Percentiles rank a stretch among this genome's conserved stretches.
Conservation (phyloP, 2,888 invertebrate species). For the Morpho deidamia region DNA sequence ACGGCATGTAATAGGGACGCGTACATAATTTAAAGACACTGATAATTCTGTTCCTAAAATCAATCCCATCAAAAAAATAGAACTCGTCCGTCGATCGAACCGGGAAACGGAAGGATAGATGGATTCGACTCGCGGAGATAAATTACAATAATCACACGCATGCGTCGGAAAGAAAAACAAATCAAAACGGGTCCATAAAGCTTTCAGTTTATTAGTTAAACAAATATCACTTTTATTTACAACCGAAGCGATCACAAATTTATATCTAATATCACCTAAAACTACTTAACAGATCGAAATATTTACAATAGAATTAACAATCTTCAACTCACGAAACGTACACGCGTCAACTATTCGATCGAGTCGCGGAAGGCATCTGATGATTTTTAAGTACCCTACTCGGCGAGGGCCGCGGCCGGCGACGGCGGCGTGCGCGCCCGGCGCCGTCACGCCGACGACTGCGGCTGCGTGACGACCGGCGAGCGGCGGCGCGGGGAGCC, state of each 20-base stretch:
- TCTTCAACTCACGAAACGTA: conserved; percentile 43
- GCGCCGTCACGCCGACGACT: conserved; percentile 63
- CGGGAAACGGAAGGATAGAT: no score
- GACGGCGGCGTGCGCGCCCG: conserved; percentile 32
- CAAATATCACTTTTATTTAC: conserved; percentile 78
- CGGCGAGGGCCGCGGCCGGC: conserved; percentile 66
- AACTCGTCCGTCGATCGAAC: no score
- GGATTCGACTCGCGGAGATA: no score
- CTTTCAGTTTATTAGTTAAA: conserved; percentile 75
- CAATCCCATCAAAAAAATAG: no score
- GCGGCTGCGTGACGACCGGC: conserved; percentile 77
- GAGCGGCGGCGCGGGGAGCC: conserved; percentile 71
- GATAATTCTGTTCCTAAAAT: no score
- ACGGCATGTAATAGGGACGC: no score
- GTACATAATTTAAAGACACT: no score
- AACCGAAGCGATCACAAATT: conserved; percentile 77
- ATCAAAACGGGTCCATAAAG: conserved; percentile 44
- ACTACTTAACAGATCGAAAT: conserved; percentile 76
- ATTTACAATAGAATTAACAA: conserved; percentile 76
- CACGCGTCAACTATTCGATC: conserved; percentile 31
- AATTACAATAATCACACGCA: no score
- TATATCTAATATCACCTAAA: conserved; percentile 73
- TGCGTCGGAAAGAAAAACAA: not conserved
- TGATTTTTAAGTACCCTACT: conserved; percentile 23
- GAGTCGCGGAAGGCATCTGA: conserved; percentile 31